These are phyloP conservation scores for Cephus pulcher DNA, from an alignment of 2,888 invertebrate species.

Conservation along the genomic window DNA sequence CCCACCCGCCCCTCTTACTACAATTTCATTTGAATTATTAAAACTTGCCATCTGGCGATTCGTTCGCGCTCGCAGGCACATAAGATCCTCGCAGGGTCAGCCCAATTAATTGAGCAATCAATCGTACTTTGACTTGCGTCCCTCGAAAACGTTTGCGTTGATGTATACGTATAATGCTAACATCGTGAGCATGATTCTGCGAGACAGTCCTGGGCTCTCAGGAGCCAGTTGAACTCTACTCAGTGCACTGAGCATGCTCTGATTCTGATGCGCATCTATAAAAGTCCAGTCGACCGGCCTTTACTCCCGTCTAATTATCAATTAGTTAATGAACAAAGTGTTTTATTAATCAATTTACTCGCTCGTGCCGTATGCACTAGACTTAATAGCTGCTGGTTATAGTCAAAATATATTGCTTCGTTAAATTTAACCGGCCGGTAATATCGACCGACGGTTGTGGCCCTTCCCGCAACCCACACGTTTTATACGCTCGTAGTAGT, in stretches of 20 bases:
- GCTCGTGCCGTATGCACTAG: slow-evolving; percentile 6
- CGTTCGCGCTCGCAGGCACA: slow-evolving; percentile 3
- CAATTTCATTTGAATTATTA: slow-evolving; percentile 58
- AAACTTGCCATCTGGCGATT: slow-evolving; percentile 51
- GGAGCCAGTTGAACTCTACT: no score
- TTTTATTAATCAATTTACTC: slow-evolving; percentile 40
- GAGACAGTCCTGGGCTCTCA: no score
- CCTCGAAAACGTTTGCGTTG: no score
- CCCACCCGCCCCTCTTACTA: slow-evolving; percentile 35
- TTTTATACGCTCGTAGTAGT: not conserved
- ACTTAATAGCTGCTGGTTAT: slow-evolving; percentile 22
- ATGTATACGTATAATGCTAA: no score
- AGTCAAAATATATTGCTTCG: slow-evolving; percentile 8
- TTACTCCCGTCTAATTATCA: slow-evolving; percentile 34
- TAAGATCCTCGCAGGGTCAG: no score
- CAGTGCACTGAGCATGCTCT: no score
- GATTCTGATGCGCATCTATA: no score
- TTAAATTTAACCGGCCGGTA: slow-evolving; percentile 15
- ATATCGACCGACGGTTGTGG: slow-evolving; percentile 7
- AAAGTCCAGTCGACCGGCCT: not conserved
- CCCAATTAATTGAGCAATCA: no score
- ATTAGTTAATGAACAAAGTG: slow-evolving; percentile 46
- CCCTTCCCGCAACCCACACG: not conserved
- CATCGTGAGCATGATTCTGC: no score
- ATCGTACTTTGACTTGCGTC: not conserved